Conservation (phyloP, 2,888 invertebrate species). For the Brenthis hecate region DNA sequence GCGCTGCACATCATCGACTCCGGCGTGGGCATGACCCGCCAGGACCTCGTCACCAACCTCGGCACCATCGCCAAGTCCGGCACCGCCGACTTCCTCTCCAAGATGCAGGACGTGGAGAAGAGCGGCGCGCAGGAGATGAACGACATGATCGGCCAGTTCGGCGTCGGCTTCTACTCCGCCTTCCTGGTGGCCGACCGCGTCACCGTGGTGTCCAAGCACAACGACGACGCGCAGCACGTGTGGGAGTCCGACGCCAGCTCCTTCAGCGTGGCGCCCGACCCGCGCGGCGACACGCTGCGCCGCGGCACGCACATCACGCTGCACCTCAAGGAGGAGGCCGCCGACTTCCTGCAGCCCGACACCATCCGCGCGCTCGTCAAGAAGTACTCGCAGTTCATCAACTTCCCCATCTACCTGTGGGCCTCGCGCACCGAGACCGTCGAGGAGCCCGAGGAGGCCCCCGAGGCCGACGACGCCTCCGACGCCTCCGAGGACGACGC, state of each 20-base stretch:
- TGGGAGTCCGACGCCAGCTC: constrained; percentile 98
- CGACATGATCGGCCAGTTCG: constrained; percentile 99
- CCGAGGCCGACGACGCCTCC: constrained; percentile 31
- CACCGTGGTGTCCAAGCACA: constrained; percentile 97
- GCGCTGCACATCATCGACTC: constrained; percentile 97
- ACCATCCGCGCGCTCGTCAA: constrained; percentile 95
- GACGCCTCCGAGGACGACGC: constrained; percentile 48
- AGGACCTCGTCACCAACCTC: constrained; percentile 96
- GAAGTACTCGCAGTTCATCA: constrained; percentile 99
- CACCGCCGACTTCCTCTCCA: constrained; percentile 96
- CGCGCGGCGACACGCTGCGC: constrained; percentile 94
- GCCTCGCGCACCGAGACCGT: constrained; percentile 88
- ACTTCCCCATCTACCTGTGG: constrained; percentile 99
- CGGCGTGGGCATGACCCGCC: constrained; percentile 98
- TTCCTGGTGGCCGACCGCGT: constrained; percentile 98
- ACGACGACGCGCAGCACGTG: constrained; percentile 95
- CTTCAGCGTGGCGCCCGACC: constrained; percentile 96
- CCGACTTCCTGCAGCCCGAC: constrained; percentile 96
- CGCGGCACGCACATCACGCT: constrained; percentile 95
- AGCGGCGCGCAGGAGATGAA: constrained; percentile 87
- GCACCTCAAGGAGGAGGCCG: constrained; percentile 97
- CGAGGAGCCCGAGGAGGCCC: constrained; percentile 68
- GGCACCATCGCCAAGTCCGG: constrained; percentile 99
- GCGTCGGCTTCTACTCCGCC: constrained; percentile 99
- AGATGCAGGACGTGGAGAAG: constrained; percentile 88